Conservation (phyloP, 2,113 vertebrate species). For the Mus musculus region GRCm39 chr2:69658001-69658500, state of each 20-base stretch:
- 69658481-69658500: not conserved
- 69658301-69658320: not conserved
- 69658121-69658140: not conserved
- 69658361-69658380: conserved; percentile 9
- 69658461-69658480: not conserved
- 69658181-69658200: conserved; percentile 19
- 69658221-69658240: not conserved
- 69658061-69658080: not conserved
- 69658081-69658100: conserved; percentile 36
- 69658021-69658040: not conserved
- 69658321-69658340: not conserved
- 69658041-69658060: not conserved
- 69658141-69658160: conserved; percentile 37
- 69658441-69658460: not conserved
- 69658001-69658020: not conserved
- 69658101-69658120: not conserved
- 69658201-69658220: conserved; percentile 63
- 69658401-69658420: not conserved
- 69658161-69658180: not conserved
- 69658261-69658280: conserved; percentile 62
- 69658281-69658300: not conserved
- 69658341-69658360: conserved; percentile 38
- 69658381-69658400: conserved; percentile 1
- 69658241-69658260: conserved; percentile 30
- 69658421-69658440: conserved; percentile 1